Evolutionary conservation across 2,888 invertebrate species (phyloP), one percentile per base, ranked within the genome.

Genomic region (Lamellibrachia satsuma): DNA sequence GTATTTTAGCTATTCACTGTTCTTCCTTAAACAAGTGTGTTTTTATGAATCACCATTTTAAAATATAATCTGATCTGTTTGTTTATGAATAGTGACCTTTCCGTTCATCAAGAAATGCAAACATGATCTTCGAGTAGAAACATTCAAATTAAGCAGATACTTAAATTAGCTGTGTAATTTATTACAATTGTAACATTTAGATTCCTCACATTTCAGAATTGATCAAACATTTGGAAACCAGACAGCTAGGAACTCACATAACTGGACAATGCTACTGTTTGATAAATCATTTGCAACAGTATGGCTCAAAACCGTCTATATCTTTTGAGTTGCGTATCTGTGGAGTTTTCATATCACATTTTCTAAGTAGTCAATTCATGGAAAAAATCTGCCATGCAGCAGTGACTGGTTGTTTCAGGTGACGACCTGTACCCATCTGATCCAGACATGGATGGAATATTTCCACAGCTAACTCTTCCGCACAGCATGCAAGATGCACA

Each of bases 341-440:
- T 60, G 60, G 60, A 4, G 15, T 75, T 39, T 75, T 75, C 75
- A 75, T n/a, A 15, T 75, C 75, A 75, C 7, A 57, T 11, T 75
- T 75, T 75, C 22, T 22, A 75, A 22, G 75, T 75, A 75, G 22
- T 75, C 75, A 15, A 11, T 11, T 75, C 75, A 15, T 22, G 75
- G 22, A 22, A 75, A 75, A 55, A 55, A 75, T 15, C 75, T 22
- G 22, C 75, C 22, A 15, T 75, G 11, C 22, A 75, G 75, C 75
- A 75, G 22, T 75, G 75, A 22, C n/a, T 60, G 92, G 7, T n/a
- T 52, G 75, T 90, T 92, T 7, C 92, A 93, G 93, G 93, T 39
- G 93, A 93, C 90, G 90, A 93, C 39, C 90, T 93, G 39, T 93
- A 93, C 90, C 93, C 93, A 39, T 75, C 39, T 4, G 90, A 90